Base-by-base conservation (phyloP, 2,113 vertebrate genomes). In the Hemicordylus capensis region DNA sequence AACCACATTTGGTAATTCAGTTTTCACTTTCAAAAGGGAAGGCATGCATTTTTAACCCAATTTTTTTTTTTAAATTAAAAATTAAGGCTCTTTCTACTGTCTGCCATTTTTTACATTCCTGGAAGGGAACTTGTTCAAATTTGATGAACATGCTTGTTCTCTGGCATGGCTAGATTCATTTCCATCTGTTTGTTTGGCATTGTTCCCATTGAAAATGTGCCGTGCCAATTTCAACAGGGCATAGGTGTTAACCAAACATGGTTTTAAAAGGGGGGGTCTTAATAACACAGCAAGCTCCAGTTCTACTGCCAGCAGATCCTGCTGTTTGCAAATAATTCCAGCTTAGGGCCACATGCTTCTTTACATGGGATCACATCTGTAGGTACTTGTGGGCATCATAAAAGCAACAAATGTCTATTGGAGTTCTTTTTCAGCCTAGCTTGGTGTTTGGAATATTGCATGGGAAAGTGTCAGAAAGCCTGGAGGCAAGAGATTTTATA, bases 131-230 rank as follows among this genome's bases (percentile, higher is more conserved):
- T 85, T 90, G 91, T 88, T 94, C 86, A 91, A 73, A 84, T 82
- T 92, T 86, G 86, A 85, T 85, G 89, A 92, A 89, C 92, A 91
- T 90, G 69, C 89, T 86, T 88, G 90, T 89, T 93, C 76, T 93
- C 93, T 96, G 96, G 95, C 94, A 95, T 83, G 87, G 64, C 89
- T 95, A 77, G 83, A 67, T 80, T 90, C 80, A 72, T 86, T 93
- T 85, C 96, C 96, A 96, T 97, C 96, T 97, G 96, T 91, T 10
- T 0, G 86, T 87, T 92, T 96, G 96, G 96, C 96, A 17, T 76
- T 54, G 72, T 94, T 95, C 96, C 96, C 93, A 87, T 11, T 64
- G 14, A 64, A 79, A 93, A 92, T 87, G 85, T 90, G 90, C 85
- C 80, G 24, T 94, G 96, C 95, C 95, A 95, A 42, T 91, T 95